Percentiles rank a stretch among this genome's conserved stretches.
phyloP scores from a whole-genome alignment of 1,140 invertebrate genomes.

The Temnothorax curvispinosus region DNA sequence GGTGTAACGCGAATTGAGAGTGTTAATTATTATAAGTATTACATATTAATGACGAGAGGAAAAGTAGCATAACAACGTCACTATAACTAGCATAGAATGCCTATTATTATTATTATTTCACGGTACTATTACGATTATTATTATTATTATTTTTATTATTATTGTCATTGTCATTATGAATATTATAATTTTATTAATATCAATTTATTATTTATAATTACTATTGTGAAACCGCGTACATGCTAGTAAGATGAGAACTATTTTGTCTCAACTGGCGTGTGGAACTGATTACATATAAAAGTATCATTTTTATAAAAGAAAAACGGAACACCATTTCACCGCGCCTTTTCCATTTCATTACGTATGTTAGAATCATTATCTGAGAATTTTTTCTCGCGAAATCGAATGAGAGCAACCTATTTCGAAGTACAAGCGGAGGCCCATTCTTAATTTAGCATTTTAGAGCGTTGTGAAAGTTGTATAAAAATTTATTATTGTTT shows the following conservation, averaged over 20 bases:
- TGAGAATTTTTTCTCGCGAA: conserved; percentile 19
- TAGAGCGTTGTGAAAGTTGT: conserved; percentile 52
- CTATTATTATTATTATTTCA: conserved; percentile 43
- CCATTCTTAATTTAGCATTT: conserved; percentile 34
- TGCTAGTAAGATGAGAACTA: conserved; percentile 50
- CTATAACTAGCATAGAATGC: conserved; percentile 46
- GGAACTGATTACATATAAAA: conserved; percentile 74
- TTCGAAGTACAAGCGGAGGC: conserved; percentile 50
- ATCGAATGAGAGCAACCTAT: conserved; percentile 50
- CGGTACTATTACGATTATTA: not conserved
- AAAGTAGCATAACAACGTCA: conserved; percentile 60
- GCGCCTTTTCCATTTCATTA: conserved; percentile 23
- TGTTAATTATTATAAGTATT: conserved; percentile 69
- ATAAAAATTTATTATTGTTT: conserved; percentile 60
- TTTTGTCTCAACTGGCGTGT: conserved; percentile 51
- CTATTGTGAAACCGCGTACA: conserved; percentile 8
- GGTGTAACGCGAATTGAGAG: conserved; percentile 17
- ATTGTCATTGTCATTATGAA: conserved; percentile 38
- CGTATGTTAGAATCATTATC: conserved; percentile 12
- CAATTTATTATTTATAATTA: conserved; percentile 69
- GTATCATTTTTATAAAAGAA: conserved; percentile 42
- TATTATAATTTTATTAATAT: conserved; percentile 48
- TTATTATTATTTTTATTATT: conserved; percentile 28
- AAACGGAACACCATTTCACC: conserved; percentile 13
- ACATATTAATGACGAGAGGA: conserved; percentile 43